A percentile compares a stretch with the other conserved stretches of the same genome.
These are phyloP conservation scores for Calyptomena viridis DNA, from an alignment of 2,113 vertebrate species.

Conservation along the genomic window DNA sequence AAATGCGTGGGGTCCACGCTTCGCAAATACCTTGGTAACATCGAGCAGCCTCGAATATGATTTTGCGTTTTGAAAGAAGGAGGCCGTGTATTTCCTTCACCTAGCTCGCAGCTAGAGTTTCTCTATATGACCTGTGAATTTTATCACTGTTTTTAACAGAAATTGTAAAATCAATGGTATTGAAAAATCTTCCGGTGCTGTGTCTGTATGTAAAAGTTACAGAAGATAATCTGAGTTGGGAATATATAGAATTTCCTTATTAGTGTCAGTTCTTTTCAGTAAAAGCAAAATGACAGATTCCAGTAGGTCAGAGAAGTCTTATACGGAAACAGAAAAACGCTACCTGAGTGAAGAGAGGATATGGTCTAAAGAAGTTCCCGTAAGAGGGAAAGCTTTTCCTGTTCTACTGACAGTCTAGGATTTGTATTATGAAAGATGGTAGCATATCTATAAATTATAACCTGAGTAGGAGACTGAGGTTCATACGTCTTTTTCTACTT, in stretches of 20 bases:
- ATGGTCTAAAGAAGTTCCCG: neutral
- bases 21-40: neutral
- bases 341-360: neutral
- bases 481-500: neutral
- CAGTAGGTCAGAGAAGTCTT: neutral
- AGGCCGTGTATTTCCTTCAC: neutral
- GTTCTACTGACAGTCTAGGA: neutral
- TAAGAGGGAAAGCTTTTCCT: neutral
- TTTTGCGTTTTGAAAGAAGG: neutral
- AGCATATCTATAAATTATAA: neutral
- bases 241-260: neutral
- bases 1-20: neutral
- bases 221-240: neutral
- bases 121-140: neutral
- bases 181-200: neutral
- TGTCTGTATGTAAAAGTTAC: neutral
- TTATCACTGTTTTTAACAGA: neutral
- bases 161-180: neutral
- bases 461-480: neutral
- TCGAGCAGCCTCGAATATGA: rapidly evolving
- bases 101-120: neutral
- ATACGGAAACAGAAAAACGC: neutral
- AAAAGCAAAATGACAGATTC: neutral
- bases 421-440: neutral
- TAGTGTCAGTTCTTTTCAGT: neutral